Evolutionary conservation across 2,888 invertebrate genomes (phyloP).

Genomic region (Philereme transversata): DNA sequence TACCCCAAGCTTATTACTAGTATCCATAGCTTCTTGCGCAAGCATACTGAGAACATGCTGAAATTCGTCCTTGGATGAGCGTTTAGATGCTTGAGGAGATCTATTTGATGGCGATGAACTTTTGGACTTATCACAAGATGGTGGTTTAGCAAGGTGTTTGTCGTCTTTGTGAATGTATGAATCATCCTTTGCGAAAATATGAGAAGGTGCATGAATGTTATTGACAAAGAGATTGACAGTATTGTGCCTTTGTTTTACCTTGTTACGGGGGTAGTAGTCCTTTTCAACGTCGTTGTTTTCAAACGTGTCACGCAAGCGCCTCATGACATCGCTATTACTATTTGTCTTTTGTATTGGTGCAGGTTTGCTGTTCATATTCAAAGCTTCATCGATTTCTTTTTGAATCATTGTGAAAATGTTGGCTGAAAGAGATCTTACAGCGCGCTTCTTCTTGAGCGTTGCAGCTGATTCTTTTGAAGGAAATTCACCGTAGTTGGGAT

Average conservation of each 20-base stretch:
- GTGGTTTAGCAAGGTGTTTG: constrained; percentile 76
- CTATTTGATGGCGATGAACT: constrained; percentile 84
- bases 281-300: constrained; percentile 75
- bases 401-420: constrained; percentile 92
- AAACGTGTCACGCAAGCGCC: constrained; percentile 72
- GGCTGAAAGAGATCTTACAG: constrained; percentile 92
- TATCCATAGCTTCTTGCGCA: constrained; percentile 90
- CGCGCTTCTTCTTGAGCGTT: constrained; percentile 89
- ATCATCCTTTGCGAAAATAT: constrained; percentile 81
- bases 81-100: constrained; percentile 79
- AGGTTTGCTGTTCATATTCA: constrained; percentile 74
- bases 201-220: constrained; percentile 73
- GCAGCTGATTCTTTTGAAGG: constrained; percentile 66
- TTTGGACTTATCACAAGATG: constrained; percentile 81
- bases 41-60: constrained; percentile 89
- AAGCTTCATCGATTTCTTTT: constrained; percentile 85
- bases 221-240: constrained; percentile 79
- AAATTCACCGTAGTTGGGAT: constrained; percentile 65
- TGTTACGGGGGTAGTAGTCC: constrained; percentile 74
- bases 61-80: constrained; percentile 80
- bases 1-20: constrained; percentile 87
- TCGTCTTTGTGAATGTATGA: constrained; percentile 80
- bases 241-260: constrained; percentile 82
- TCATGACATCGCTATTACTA: constrained; percentile 85
- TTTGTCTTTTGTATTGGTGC: constrained; percentile 84